Evolutionary conservation across 2,797 vertebrate genomes (phyloP).

Genomic region (Sus cebifrons): DNA sequence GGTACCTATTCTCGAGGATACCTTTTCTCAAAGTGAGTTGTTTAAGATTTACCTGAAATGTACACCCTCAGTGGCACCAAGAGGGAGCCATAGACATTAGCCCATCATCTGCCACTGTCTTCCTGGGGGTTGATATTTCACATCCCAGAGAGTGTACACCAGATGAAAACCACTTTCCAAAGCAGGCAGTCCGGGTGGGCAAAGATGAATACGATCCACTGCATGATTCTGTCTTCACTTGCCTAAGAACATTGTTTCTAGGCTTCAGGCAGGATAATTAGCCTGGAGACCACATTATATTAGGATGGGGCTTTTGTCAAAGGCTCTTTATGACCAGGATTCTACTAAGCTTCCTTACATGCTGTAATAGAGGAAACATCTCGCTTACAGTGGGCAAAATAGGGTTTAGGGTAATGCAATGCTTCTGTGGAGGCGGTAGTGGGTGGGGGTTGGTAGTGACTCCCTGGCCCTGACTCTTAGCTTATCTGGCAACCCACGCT

Average conservation of each 20-base stretch:
- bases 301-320: neutral
- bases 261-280: neutral
- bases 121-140: neutral
- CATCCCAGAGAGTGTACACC: neutral
- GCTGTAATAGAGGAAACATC: neutral
- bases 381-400: constrained; percentile 21
- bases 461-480: neutral
- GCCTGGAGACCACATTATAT: neutral
- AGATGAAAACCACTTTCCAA: neutral
- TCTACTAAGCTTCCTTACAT: constrained; percentile 55
- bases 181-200: neutral
- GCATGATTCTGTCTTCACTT: neutral
- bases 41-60: neutral
- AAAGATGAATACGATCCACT: neutral
- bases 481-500: constrained; percentile 54
- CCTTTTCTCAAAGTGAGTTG: neutral
- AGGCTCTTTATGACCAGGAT: constrained; percentile 29
- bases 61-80: neutral
- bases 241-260: neutral
- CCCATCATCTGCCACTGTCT: neutral
- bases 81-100: neutral
- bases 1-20: neutral
- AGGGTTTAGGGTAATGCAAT: neutral
- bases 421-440: neutral
- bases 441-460: neutral